Evolutionary conservation across 2,113 vertebrate genomes (phyloP), one percentile per base, ranked within the genome.

Genomic region (Epinephelus moara): DNA sequence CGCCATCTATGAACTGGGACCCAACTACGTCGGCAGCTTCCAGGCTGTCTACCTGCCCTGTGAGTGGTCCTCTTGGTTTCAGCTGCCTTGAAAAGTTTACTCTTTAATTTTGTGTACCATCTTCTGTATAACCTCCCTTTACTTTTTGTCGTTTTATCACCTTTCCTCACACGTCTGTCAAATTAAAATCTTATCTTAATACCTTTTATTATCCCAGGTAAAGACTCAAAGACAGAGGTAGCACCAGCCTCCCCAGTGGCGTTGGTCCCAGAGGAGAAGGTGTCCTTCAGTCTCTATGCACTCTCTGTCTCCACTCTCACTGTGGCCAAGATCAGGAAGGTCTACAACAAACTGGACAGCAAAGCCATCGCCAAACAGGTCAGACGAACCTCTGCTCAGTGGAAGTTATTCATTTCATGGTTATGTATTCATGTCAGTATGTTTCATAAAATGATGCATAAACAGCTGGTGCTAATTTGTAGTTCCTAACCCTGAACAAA

Each of bases 341-440:
- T 97, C 79, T 99, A 99, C 94, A 99, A 99, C 94, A 99, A 99
- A 67, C 89, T 99, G 92, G 98, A 99, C 82, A 99, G 97, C 93
- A 99, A 99, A 94, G 97, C 98, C 89, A 98, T 99, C 56, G 98
- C 98, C 61, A 99, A 99, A 70, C 98, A 99, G 97, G 98, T 99
- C 67, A 84, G 85, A 77, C 62, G 19, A 0, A 4, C 27, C 15
- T 1, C 25, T 12, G 52, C 18, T 47, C 23, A 0, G n/a, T 15
- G 12, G 23, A 6, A 30, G 30, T 30, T 30, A 11, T 37, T 37
- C 5, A 37, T 37, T 37, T 37, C 33, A 37, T 37, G 6, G 4
- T 37, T 37, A 37, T 37, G 33, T 37, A 37, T 37, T 5, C 6
- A 37, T 37, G 33, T 37, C 6, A 5, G 5, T 37, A 6, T 37